phyloP scores from a whole-genome alignment of 2,113 vertebrate species.

The Blennius ocellaris region DNA sequence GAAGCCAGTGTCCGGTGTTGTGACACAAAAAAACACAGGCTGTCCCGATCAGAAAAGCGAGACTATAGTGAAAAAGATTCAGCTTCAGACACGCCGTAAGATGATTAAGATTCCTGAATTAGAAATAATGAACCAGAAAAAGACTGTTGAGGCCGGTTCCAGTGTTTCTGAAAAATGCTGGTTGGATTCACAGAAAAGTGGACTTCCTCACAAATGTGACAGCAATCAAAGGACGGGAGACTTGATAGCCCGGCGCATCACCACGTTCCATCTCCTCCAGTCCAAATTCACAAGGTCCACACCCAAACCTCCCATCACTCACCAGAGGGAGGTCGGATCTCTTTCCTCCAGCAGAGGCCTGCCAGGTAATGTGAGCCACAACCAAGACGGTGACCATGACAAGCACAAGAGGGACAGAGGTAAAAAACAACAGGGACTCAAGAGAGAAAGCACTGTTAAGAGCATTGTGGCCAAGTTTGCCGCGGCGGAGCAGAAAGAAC shows the following conservation, averaged over 20 bases:
- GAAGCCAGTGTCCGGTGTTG: not conserved
- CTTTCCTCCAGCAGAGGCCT: slow-evolving; percentile 72
- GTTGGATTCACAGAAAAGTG: slow-evolving; percentile 7
- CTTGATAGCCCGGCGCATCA: slow-evolving; percentile 69
- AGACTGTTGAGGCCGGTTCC: not conserved
- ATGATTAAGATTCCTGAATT: not conserved
- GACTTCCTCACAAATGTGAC: not conserved
- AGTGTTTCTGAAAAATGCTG: not conserved
- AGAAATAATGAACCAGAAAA: not conserved
- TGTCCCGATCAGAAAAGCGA: slow-evolving; percentile 11
- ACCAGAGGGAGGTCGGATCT: slow-evolving; percentile 87
- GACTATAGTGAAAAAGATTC: slow-evolving; percentile 8
- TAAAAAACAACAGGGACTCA: slow-evolving; percentile 29
- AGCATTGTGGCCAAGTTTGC: slow-evolving; percentile 87
- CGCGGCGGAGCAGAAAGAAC: slow-evolving; percentile 83
- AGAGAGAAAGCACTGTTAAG: slow-evolving; percentile 83
- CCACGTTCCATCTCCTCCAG: slow-evolving; percentile 90
- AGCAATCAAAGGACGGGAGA: slow-evolving; percentile 26
- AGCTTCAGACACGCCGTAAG: slow-evolving; percentile 12
- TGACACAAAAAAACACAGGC: slow-evolving; percentile 3
- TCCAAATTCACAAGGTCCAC: slow-evolving; percentile 88
- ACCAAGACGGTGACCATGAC: slow-evolving; percentile 33
- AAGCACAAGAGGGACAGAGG: slow-evolving; percentile 2
- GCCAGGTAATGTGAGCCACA: slow-evolving; percentile 28
- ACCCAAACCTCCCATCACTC: slow-evolving; percentile 81